These are phyloP conservation scores for Ips nitidus DNA, from an alignment of 1,140 invertebrate species.

Conservation along the genomic window DNA sequence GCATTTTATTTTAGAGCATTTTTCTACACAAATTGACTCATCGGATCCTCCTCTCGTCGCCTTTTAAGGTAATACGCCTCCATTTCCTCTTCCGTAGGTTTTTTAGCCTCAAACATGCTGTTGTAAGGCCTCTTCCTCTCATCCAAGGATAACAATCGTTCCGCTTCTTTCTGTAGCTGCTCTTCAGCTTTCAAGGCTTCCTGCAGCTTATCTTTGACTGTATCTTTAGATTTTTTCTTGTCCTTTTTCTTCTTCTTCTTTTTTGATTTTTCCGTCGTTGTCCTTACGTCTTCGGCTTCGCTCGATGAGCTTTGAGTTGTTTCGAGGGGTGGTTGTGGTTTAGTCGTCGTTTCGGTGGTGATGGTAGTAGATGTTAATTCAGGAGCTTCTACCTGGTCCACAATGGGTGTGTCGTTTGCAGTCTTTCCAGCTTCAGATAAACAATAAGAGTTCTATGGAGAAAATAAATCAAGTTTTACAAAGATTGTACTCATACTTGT, in stretches of 20 bases:
- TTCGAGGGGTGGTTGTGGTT: neutral
- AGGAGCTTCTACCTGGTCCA: neutral
- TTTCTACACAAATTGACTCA: constrained; percentile 67
- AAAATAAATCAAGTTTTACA: constrained; percentile 15
- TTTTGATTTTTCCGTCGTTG: constrained; percentile 49
- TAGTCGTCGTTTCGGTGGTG: too few species aligned
- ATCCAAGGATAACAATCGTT: constrained; percentile 70
- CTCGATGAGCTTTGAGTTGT: neutral
- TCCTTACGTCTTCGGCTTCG: constrained; percentile 20
- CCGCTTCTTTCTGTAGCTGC: constrained; percentile 61
- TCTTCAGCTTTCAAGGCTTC: constrained; percentile 70
- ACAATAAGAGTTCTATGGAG: constrained; percentile 76
- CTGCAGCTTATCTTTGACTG: constrained; percentile 55
- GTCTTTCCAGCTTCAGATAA: constrained; percentile 77
- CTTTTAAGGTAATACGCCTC: constrained; percentile 92
- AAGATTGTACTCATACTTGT: neutral
- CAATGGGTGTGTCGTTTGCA: constrained; percentile 18
- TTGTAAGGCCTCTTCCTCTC: constrained; percentile 92
- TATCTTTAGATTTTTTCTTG: constrained; percentile 62
- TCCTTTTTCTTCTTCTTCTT: constrained; percentile 71
- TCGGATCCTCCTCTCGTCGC: constrained; percentile 85
- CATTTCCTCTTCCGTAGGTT: constrained; percentile 88
- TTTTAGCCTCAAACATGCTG: constrained; percentile 80
- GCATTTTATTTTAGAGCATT: neutral
- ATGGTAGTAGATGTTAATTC: too few species aligned